Percentiles rank a stretch among this genome's conserved stretches.
Conservation (phyloP, 2,888 invertebrate species). For the Rhopalosiphum nymphaeae region DNA sequence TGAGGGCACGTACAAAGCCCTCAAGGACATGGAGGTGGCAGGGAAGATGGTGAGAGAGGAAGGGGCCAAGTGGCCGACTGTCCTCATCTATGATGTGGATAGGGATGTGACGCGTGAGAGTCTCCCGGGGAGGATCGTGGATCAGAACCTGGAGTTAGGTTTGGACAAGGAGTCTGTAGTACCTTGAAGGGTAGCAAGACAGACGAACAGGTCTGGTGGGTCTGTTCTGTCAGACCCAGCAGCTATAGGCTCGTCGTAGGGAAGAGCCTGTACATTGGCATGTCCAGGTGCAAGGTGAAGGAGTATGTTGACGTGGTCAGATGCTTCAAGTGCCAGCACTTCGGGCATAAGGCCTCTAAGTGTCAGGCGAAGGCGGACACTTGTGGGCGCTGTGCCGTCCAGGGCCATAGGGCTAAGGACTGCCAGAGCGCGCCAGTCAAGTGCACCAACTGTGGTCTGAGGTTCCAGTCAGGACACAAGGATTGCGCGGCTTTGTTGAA, state of each 20-base stretch:
- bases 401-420: not conserved
- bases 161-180: too few species aligned
- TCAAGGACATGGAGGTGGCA: not conserved
- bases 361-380: not conserved
- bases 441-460: not conserved
- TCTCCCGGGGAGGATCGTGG: too few species aligned
- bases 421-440: not conserved
- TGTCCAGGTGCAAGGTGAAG: not conserved
- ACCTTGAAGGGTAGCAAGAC: too few species aligned
- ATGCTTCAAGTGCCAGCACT: too few species aligned
- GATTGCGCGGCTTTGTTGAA: not conserved
- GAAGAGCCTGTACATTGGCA: not conserved
- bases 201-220: too few species aligned
- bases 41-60: too few species aligned
- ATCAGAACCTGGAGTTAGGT: too few species aligned
- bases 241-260: not conserved
- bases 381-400: not conserved
- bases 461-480: not conserved
- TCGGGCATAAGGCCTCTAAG: too few species aligned
- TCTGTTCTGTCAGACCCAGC: too few species aligned
- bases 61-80: too few species aligned
- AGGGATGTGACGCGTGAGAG: too few species aligned
- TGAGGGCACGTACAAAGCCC: not conserved
- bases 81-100: too few species aligned
- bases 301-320: not conserved